phyloP scores from a whole-genome alignment of 2,888 invertebrate species.

The Notodonta ziczac region DNA sequence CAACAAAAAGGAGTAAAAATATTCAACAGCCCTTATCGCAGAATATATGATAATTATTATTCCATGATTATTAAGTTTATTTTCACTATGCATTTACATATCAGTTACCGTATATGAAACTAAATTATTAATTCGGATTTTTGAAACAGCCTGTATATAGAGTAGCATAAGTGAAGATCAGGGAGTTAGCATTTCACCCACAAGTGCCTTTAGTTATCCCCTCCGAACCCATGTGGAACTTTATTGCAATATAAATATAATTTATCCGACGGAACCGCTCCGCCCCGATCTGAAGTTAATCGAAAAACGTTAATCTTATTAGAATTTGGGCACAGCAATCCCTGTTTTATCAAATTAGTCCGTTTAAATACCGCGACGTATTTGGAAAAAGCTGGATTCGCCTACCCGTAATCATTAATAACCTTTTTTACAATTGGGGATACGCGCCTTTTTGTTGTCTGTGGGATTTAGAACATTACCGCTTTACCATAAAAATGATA shows the following conservation, averaged over 20 bases:
- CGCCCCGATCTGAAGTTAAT: slow-evolving; percentile 27
- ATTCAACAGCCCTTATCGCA: too few relatives aligned
- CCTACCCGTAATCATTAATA: not conserved
- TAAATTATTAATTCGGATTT: too few relatives aligned
- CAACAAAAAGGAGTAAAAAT: too few relatives aligned
- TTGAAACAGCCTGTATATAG: too few relatives aligned
- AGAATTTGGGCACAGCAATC: slow-evolving; percentile 18
- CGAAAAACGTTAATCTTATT: slow-evolving; percentile 40
- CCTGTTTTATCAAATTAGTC: slow-evolving; percentile 32
- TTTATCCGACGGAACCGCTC: slow-evolving; percentile 24
- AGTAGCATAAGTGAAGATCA: not conserved
- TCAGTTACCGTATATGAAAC: too few relatives aligned
- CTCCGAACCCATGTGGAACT: slow-evolving; percentile 9
- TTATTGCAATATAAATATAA: slow-evolving; percentile 37
- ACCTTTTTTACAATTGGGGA: not conserved
- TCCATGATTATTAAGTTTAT: too few relatives aligned
- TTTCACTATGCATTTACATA: too few relatives aligned
- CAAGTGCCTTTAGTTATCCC: slow-evolving; percentile 19
- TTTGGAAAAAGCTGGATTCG: not conserved
- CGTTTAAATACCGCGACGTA: not conserved
- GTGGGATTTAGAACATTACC: too few relatives aligned
- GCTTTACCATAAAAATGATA: too few relatives aligned
- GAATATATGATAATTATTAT: too few relatives aligned
- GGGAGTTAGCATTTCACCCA: slow-evolving; percentile 17
- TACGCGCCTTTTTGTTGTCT: not conserved